Conservation (phyloP, 1,140 invertebrate species). For the Pollicipes pollicipes region DNA sequence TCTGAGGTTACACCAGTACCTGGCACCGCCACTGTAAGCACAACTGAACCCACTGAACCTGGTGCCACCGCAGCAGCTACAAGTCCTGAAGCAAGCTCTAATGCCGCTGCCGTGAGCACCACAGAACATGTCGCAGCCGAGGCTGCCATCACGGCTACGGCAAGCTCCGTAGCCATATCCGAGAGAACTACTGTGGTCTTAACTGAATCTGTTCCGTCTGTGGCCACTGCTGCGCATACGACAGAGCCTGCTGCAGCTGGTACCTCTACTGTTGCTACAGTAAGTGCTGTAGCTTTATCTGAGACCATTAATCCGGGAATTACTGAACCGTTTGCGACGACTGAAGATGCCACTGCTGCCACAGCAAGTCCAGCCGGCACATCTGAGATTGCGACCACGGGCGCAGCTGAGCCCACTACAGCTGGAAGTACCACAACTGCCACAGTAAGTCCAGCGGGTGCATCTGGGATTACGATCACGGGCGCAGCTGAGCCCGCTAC, state of each 20-base stretch:
- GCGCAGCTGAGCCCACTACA: no score
- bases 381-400: not conserved
- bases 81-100: conserved; percentile 4
- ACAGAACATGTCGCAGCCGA: not conserved
- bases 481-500: no score
- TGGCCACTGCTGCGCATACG: no score
- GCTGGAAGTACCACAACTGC: no score
- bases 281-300: not conserved
- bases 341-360: not conserved
- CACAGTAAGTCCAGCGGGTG: no score
- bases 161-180: no score
- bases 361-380: not conserved
- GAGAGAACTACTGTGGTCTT: no score
- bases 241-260: not conserved
- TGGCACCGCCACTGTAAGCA: no score
- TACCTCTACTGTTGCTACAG: not conserved
- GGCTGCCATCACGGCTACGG: no score
- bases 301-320: not conserved
- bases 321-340: not conserved
- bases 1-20: no score
- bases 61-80: not conserved
- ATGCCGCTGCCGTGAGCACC: not conserved
- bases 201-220: no score
- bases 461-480: no score
- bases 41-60: not conserved